Base-by-base conservation (phyloP, 1,140 invertebrate species). In the Probaryconus sp. region DNA sequence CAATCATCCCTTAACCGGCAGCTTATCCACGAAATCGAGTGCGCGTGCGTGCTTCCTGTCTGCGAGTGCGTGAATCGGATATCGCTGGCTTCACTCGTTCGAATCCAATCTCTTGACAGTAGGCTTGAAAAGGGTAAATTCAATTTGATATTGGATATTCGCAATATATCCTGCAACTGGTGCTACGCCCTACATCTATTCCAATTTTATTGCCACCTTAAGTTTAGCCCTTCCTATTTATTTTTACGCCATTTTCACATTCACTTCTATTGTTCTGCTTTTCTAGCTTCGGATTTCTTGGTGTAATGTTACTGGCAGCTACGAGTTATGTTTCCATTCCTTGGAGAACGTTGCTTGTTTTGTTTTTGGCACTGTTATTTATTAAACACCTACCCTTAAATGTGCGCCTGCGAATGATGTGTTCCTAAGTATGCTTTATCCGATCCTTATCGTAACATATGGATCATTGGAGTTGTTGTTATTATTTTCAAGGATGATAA, bases 71-170 rank as follows among this genome's bases (percentile, higher is more conserved):
- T 37, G 20, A 26, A 38, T n/a, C n/a, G 17, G 3, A 17, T 2
- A 17, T 26, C n/a, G 10, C 18, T 21, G 16, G 10, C 18, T 35
- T 13, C 10, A 17, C 17, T 45, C 42, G 10, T 45, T 45, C 16
- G 43, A 47, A 47, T 30, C 43, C 43, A 40, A 35, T 20, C 17
- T 40, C 17, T n/a, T 18, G 21, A 11, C 35, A 40, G 37, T 7
- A 9, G 21, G 18, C 11, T 11, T 51, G 24, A 43, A n/a, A 21
- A 55, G 30, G 42, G 40, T 45, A 45, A 45, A 45, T 45, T 45
- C 18, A 2, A 60, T 47, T 60, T 43, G 28, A 45, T 40, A 45
- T 17, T 16, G 40, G 37, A 35, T 58, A 35, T 18, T 17, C 40
- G 28, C n/a, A 13, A 14, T 35, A 51, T 58, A 17, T 45, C 40